phyloP scores from a whole-genome alignment of 37 sponge, comb jelly and placozoan genomes.

The Aplysina aerophoba region DNA sequence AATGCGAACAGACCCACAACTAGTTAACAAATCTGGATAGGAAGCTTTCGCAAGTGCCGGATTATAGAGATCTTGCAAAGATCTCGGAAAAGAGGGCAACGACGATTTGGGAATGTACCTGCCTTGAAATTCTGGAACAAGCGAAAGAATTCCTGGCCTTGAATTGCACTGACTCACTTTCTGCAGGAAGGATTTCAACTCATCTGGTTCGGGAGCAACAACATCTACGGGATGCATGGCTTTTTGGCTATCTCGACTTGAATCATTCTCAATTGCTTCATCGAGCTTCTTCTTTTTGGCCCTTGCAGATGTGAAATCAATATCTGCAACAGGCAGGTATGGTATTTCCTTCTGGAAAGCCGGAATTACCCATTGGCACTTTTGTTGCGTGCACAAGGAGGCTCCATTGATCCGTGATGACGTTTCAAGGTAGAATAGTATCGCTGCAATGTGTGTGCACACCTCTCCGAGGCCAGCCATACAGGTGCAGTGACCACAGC shows the following conservation, averaged over 20 bases:
- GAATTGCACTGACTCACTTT: neutral
- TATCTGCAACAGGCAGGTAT: neutral
- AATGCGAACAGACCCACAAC: neutral
- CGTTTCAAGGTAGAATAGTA: constrained; percentile 40
- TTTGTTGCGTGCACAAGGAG: constrained; percentile 7
- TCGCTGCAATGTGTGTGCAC: constrained; percentile 48
- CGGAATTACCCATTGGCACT: constrained; percentile 36
- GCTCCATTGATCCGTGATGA: neutral
- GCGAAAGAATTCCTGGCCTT: constrained; percentile 39
- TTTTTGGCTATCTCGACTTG: no score
- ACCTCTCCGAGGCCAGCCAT: constrained; percentile 58
- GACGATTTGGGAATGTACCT: constrained; percentile 20
- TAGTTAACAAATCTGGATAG: constrained; percentile 1
- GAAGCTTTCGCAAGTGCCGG: neutral
- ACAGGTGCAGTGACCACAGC: constrained; percentile 51
- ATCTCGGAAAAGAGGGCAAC: constrained; percentile 2
- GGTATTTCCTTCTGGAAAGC: constrained; percentile 14
- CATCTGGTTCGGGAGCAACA: no score
- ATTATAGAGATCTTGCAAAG: constrained; percentile 22
- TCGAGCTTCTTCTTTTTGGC: constrained; percentile 7
- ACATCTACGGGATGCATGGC: no score
- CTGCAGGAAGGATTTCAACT: no score
- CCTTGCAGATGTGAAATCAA: constrained; percentile 35
- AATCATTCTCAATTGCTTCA: constrained; percentile 17
- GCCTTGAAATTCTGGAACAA: constrained; percentile 23